Evolutionary conservation across 2,888 invertebrate genomes (phyloP).

Genomic region (Subacronicta megacephala): DNA sequence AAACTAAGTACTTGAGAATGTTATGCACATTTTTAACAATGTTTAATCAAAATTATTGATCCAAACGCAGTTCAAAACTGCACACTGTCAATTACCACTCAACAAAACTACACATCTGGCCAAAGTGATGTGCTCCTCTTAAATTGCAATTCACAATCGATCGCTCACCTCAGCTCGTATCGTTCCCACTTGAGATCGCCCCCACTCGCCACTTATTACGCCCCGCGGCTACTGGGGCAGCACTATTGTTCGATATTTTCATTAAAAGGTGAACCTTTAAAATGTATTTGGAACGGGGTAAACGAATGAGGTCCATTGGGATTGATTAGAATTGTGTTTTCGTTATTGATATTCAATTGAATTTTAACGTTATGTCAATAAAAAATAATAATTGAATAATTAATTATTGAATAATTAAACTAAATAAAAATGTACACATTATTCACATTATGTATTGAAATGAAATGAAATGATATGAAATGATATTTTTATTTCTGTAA

Average conservation of each 20-base stretch:
- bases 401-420: too few species aligned
- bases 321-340: background rate
- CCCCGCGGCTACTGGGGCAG: constrained; percentile 55
- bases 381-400: too few species aligned
- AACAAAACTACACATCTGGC: constrained; percentile 55
- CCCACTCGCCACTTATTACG: constrained; percentile 55
- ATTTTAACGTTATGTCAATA: too few species aligned
- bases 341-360: too few species aligned
- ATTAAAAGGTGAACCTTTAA: constrained; percentile 58
- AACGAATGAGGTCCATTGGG: constrained; percentile 15
- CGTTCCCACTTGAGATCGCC: constrained; percentile 55
- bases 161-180: constrained; percentile 51
- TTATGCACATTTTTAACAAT: too few species aligned
- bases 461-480: too few species aligned
- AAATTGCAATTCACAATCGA: constrained; percentile 49
- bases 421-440: too few species aligned
- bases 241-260: constrained; percentile 61
- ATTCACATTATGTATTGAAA: too few species aligned
- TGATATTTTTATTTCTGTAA: too few species aligned
- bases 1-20: too few species aligned
- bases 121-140: constrained; percentile 49
- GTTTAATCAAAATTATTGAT: background rate
- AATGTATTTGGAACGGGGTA: constrained; percentile 35
- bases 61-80: constrained; percentile 13
- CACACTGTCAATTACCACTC: constrained; percentile 47